A percentile compares a stretch with the other conserved stretches of the same genome.
phyloP scores from a whole-genome alignment of 2,797 vertebrate genomes.

The Leptodactylus fallax region DNA sequence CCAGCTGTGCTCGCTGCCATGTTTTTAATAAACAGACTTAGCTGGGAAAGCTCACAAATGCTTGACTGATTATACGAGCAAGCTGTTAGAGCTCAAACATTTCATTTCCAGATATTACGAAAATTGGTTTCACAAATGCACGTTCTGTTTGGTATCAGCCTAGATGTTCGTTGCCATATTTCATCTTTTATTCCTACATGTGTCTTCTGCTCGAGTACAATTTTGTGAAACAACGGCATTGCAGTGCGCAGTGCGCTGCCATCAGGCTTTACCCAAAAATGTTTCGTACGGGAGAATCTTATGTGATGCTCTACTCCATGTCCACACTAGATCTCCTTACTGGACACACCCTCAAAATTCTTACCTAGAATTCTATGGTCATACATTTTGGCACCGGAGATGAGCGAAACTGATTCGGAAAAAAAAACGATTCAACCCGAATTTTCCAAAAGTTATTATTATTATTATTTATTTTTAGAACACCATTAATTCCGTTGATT shows the following conservation, averaged over 20 bases:
- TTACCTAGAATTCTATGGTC: too few species aligned
- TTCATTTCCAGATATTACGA: conserved; percentile 47
- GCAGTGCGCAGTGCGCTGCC: background rate
- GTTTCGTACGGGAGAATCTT: background rate
- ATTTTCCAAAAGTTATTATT: too few species aligned
- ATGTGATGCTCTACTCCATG: background rate
- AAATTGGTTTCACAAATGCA: conserved; percentile 35
- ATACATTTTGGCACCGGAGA: too few species aligned
- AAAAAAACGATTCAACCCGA: too few species aligned
- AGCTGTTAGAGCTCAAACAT: conserved; percentile 58
- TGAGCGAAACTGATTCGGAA: too few species aligned
- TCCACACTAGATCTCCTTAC: background rate
- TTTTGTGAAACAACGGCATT: background rate
- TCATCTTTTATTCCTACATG: conserved; percentile 18
- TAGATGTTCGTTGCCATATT: background rate
- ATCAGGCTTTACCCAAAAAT: background rate
- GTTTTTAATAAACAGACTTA: conserved; percentile 64
- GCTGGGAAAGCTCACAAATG: conserved; percentile 61
- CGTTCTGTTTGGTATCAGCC: conserved; percentile 25
- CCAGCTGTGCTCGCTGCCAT: conserved; percentile 57
- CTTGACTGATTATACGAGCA: conserved; percentile 61
- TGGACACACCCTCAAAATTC: background rate
- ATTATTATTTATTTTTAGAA: too few species aligned
- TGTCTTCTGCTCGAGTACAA: conserved; percentile 2
- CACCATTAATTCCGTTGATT: too few species aligned